Percentiles rank a stretch among this genome's conserved stretches.
Conservation (phyloP, 1,140 invertebrate species). For the Drosophila neocordata region DNA sequence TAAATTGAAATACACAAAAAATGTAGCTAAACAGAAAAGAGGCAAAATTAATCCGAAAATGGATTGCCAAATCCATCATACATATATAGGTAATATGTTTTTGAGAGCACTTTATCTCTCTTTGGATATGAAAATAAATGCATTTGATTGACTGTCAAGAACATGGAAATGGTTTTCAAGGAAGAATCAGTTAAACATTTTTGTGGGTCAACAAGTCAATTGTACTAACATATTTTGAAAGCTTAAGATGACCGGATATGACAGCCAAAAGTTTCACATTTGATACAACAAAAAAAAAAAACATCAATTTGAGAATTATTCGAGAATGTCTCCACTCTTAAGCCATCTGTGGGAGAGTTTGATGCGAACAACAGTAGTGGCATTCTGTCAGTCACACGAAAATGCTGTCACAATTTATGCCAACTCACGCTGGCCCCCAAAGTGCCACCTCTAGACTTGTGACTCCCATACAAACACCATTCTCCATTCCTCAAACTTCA, state of each 20-base stretch:
- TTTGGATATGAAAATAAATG: background rate
- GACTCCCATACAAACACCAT: background rate
- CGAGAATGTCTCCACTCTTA: background rate
- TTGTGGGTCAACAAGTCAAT: conserved; percentile 3
- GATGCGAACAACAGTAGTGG: conserved; percentile 6
- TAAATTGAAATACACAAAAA: too few relatives aligned
- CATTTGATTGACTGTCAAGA: conserved; percentile 7
- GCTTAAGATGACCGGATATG: background rate
- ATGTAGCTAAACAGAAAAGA: too few relatives aligned
- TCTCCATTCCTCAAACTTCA: background rate
- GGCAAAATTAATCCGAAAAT: too few relatives aligned
- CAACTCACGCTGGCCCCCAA: conserved; percentile 3
- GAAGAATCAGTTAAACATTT: conserved; percentile 2
- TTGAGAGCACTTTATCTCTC: background rate
- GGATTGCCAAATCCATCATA: too few relatives aligned
- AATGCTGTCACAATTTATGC: conserved; percentile 14
- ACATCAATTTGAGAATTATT: too few relatives aligned
- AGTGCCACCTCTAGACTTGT: background rate
- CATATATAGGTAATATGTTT: too few relatives aligned
- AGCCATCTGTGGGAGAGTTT: background rate
- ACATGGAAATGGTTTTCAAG: background rate
- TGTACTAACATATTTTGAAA: background rate
- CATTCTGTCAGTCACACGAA: conserved; percentile 7
- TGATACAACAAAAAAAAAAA: background rate
- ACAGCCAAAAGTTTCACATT: background rate